phyloP scores from a whole-genome alignment of 2,113 vertebrate genomes.

The Solea solea region DNA sequence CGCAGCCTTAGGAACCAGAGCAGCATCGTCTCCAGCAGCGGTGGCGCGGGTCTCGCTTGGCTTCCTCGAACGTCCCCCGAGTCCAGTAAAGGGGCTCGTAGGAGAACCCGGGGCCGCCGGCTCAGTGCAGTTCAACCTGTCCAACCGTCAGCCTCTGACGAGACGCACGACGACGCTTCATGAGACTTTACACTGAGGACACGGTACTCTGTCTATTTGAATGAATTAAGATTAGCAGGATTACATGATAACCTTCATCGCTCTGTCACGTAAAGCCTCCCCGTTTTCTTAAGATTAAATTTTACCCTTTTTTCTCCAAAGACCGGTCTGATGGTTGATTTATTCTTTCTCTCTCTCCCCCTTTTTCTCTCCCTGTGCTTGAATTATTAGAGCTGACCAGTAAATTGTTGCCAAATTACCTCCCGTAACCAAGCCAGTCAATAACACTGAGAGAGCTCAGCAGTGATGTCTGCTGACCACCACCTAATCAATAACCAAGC shows the following conservation, averaged over 20 bases:
- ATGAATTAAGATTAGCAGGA: background rate
- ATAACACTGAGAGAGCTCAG: slow-evolving; percentile 48
- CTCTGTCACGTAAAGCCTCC: background rate
- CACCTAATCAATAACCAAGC: slow-evolving; percentile 62
- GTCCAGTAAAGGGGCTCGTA: slow-evolving; percentile 32
- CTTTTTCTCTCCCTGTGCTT: background rate
- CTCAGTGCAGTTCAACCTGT: slow-evolving; percentile 19
- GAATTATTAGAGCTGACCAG: slow-evolving; percentile 47
- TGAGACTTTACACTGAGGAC: slow-evolving; percentile 9
- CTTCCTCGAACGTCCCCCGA: slow-evolving; percentile 69
- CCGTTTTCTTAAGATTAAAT: slow-evolving; percentile 23
- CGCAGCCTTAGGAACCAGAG: slow-evolving; percentile 80
- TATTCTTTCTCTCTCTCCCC: background rate
- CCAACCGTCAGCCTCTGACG: slow-evolving; percentile 20
- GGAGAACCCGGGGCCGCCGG: slow-evolving; percentile 46
- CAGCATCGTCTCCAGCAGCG: background rate
- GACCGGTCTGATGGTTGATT: slow-evolving; percentile 8
- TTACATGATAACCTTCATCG: background rate
- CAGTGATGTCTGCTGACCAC: slow-evolving; percentile 65
- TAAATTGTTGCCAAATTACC: slow-evolving; percentile 47
- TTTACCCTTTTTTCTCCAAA: slow-evolving; percentile 6
- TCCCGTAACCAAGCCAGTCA: slow-evolving; percentile 48
- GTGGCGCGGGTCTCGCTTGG: slow-evolving; percentile 74
- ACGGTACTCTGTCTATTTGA: background rate
- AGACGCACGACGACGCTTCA: background rate